A percentile compares a stretch with the other conserved stretches of the same genome.
phyloP scores from a whole-genome alignment of 2,888 invertebrate genomes.

The Hybos culiciformis region DNA sequence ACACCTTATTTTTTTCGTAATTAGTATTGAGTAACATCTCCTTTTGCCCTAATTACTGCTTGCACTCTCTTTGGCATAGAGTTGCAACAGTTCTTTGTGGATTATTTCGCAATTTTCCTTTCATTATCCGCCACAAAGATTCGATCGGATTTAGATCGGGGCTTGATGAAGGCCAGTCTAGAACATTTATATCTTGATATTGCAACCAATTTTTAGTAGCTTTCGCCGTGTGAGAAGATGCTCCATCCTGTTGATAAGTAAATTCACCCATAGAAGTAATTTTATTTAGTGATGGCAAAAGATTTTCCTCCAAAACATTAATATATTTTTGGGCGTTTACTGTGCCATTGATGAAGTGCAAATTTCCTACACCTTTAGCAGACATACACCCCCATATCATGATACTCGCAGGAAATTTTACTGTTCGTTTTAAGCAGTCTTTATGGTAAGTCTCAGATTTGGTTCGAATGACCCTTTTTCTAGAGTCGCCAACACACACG shows the following conservation, averaged over 20 bases:
- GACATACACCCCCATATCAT: slow-evolving; percentile 13
- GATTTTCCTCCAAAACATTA: slow-evolving; percentile 9
- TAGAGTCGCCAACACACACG: slow-evolving; percentile 9
- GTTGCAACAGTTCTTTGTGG: too few relatives aligned
- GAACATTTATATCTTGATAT: not conserved
- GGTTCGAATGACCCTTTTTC: slow-evolving; percentile 7
- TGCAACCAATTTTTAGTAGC: not conserved
- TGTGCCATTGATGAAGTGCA: slow-evolving; percentile 10
- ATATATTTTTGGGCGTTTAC: slow-evolving; percentile 11
- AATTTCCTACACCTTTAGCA: slow-evolving; percentile 8
- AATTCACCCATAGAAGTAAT: slow-evolving; percentile 6
- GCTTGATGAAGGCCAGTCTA: not conserved
- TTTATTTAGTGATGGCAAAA: slow-evolving; percentile 11
- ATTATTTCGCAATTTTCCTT: too few relatives aligned
- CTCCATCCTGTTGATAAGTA: slow-evolving; percentile 8
- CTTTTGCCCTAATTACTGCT: too few relatives aligned
- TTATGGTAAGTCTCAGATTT: slow-evolving; percentile 7
- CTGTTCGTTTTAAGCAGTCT: slow-evolving; percentile 10
- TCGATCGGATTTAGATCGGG: not conserved
- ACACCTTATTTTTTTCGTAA: too few relatives aligned
- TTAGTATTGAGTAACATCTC: too few relatives aligned
- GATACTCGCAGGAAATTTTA: slow-evolving; percentile 10
- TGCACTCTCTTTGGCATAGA: too few relatives aligned
- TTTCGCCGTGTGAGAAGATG: slow-evolving; percentile 2
- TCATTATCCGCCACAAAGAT: too few relatives aligned